These are phyloP conservation scores for Agapostemon virescens DNA, from an alignment of 2,888 invertebrate genomes.

Conservation along the genomic window DNA sequence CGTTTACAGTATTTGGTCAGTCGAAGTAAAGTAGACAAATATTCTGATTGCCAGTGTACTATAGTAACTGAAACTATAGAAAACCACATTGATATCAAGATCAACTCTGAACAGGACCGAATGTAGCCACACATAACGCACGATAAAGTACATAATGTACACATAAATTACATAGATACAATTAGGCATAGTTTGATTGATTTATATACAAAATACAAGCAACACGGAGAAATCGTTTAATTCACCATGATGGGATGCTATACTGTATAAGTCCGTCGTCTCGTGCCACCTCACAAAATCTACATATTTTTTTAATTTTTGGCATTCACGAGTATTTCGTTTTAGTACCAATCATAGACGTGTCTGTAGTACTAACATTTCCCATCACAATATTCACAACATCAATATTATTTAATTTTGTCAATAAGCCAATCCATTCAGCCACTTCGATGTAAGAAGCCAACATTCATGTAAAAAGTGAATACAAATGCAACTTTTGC, in stretches of 20 bases:
- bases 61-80: conserved; percentile 7
- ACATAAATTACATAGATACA: conserved; percentile 69
- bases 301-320: conserved; percentile 6
- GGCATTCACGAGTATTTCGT: conserved; percentile 37
- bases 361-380: conserved; percentile 49
- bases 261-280: background rate
- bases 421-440: conserved; percentile 27
- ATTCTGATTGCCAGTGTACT: conserved; percentile 1
- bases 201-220: conserved; percentile 59
- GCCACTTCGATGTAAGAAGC: background rate
- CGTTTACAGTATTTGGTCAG: background rate
- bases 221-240: conserved; percentile 35
- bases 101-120: conserved; percentile 12
- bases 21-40: background rate
- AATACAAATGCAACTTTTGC: background rate
- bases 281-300: conserved; percentile 2
- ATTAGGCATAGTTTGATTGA: conserved; percentile 59
- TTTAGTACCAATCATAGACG: conserved; percentile 46
- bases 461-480: background rate
- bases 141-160: conserved; percentile 60
- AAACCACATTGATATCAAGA: background rate
- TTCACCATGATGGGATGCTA: conserved; percentile 13
- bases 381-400: conserved; percentile 15
- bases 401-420: conserved; percentile 15
- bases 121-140: conserved; percentile 27